These are phyloP conservation scores for Ormyrus rosae DNA, from an alignment of 2,888 invertebrate genomes.

Conservation along the genomic window DNA sequence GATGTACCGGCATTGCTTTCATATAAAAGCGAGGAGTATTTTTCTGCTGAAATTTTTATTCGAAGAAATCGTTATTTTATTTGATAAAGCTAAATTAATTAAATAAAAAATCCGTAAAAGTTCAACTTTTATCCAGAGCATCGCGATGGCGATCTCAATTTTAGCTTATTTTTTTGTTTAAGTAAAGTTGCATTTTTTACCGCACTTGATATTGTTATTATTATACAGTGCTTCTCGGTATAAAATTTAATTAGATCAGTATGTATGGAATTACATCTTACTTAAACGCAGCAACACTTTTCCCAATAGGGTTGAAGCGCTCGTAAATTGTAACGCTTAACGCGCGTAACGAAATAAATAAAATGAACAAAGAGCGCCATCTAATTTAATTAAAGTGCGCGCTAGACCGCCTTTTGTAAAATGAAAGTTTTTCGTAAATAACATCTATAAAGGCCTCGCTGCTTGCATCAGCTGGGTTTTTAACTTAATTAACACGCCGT, in stretches of 20 bases:
- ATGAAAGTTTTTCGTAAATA: no score
- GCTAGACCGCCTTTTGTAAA: no score
- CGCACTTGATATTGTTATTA: background rate
- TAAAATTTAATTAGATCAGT: no score
- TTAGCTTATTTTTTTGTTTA: no score
- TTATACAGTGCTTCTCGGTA: background rate
- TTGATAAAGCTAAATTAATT: conserved; percentile 2
- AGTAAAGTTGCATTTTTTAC: background rate
- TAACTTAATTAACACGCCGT: conserved; percentile 7
- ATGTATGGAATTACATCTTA: no score
- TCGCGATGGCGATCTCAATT: no score
- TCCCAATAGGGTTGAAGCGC: no score
- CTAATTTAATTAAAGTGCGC: background rate
- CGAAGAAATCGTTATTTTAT: background rate
- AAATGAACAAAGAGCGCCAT: background rate
- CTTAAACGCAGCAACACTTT: no score
- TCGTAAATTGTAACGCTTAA: no score
- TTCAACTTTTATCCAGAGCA: no score
- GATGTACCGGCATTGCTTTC: conserved; percentile 36
- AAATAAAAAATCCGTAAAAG: background rate
- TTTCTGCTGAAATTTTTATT: conserved; percentile 26
- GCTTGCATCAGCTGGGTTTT: background rate
- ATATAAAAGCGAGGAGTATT: conserved; percentile 4
- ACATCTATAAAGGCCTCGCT: no score
- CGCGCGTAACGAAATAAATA: background rate